Evolutionary conservation across 2,888 invertebrate species (phyloP), one percentile per base, ranked within the genome.

Genomic region (Scaptomyza parva): DNA sequence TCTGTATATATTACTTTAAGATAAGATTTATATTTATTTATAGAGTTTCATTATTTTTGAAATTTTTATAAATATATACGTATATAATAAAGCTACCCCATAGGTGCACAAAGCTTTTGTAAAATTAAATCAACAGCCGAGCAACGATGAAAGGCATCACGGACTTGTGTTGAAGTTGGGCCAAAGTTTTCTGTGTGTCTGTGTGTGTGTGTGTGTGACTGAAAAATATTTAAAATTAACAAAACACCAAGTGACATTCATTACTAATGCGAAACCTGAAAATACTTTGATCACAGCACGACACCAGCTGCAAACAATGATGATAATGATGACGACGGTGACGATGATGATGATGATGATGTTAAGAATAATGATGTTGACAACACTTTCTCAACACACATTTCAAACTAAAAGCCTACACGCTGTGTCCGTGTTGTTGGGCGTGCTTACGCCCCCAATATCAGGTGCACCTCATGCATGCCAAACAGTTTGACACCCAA

Each of bases 211-310:
- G 41, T 33, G 33, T 57, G 66, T 45, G 51, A 45, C 22, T 61
- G 44, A 26, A 59, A 52, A 74, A 54, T 51, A 57, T 75, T 75
- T 70, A 47, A 86, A 65, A 72, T 82, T 68, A 80, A 68, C 58
- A 51, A 69, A 81, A 82, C 65, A 82, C 40, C 80, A 69, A 69
- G 65, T 64, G 65, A 75, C 67, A 70, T 68, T 70, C 67, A 76
- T 78, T 82, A 70, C 65, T 30, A 63, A 60, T 63, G 63, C 66
- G 61, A 55, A 66, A 71, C 28, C 39, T n/a, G 35, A 54, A 54
- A 74, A 74, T 65, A 80, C 86, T 82, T 82, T 82, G 86, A 82
- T 86, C 81, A 57, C 73, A 67, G 63, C 69, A 20, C 41, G 57
- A 47, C 33, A 37, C 24, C 55, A 59, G 40, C 18, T 41, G 22